Conservation (phyloP, 2,797 vertebrate genomes). For the Chelmon rostratus region DNA sequence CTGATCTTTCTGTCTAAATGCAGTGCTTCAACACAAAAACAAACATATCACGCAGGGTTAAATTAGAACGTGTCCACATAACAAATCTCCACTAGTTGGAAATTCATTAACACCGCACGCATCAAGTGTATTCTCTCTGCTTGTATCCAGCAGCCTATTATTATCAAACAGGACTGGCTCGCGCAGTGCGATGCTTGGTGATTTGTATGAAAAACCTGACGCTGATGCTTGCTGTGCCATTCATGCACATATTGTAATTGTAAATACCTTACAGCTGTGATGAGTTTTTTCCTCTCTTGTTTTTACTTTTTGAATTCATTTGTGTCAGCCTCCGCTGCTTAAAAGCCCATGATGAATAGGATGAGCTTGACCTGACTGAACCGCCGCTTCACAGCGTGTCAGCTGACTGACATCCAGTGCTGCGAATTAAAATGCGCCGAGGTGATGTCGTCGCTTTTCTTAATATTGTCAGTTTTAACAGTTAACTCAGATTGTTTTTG, state of each 20-base stretch:
- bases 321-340: constrained; percentile 36
- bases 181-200: constrained; percentile 12
- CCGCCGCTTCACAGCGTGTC: constrained; percentile 11
- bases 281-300: background rate
- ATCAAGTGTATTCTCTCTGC: constrained; percentile 29
- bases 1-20: constrained; percentile 55
- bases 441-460: constrained; percentile 2
- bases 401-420: constrained; percentile 29
- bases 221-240: constrained; percentile 25
- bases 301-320: constrained; percentile 45
- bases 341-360: constrained; percentile 56
- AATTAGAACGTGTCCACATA: constrained; percentile 70
- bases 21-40: constrained; percentile 45
- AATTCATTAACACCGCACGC: constrained; percentile 62
- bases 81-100: constrained; percentile 49
- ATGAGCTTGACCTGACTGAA: constrained; percentile 44
- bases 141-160: constrained; percentile 31
- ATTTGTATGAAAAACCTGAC: constrained; percentile 26
- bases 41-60: constrained; percentile 69
- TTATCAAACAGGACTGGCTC: constrained; percentile 33
- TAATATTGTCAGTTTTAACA: background rate
- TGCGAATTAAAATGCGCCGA: constrained; percentile 1
- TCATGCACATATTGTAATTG: constrained; percentile 32
- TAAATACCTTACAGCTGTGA: background rate
- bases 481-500: constrained; percentile 5